Percentiles rank a stretch among this genome's conserved stretches.
These are phyloP conservation scores for Nasonia longicornis DNA, from an alignment of 1,140 invertebrate species.

Conservation along the genomic window DNA sequence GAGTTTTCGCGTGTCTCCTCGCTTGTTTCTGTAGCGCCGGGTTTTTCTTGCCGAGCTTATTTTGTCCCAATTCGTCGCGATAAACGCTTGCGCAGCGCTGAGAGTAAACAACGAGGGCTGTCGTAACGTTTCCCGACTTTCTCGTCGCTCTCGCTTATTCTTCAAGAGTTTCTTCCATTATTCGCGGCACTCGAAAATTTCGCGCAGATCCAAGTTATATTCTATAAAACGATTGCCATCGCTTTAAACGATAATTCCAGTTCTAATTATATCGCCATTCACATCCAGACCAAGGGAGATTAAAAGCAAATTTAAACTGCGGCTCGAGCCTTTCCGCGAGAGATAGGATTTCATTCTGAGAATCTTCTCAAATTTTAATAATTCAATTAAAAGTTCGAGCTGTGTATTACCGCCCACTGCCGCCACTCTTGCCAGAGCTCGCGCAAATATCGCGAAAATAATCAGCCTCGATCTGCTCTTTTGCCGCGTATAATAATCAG, in stretches of 20 bases:
- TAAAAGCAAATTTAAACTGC: too few species aligned
- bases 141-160: not conserved
- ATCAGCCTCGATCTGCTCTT: too few species aligned
- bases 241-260: not conserved
- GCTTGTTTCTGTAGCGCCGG: too few species aligned
- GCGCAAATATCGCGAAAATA: too few species aligned
- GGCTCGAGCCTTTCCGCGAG: not conserved
- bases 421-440: not conserved
- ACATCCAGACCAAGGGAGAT: not conserved
- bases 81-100: not conserved
- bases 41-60: not conserved
- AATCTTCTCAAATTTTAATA: slow-evolving; percentile 17
- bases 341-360: not conserved
- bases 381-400: slow-evolving; percentile 33
- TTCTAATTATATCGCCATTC: not conserved
- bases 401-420: not conserved
- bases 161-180: not conserved
- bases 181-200: not conserved
- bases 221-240: not conserved
- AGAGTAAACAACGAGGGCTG: not conserved
- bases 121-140: not conserved
- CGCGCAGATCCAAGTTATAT: not conserved
- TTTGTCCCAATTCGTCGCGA: not conserved
- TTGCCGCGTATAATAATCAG: not conserved
- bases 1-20: not conserved